Percentiles rank a stretch among this genome's conserved stretches.
Evolutionary conservation across 2,888 invertebrate genomes (phyloP).

Genomic region (Cybosia mesomella): DNA sequence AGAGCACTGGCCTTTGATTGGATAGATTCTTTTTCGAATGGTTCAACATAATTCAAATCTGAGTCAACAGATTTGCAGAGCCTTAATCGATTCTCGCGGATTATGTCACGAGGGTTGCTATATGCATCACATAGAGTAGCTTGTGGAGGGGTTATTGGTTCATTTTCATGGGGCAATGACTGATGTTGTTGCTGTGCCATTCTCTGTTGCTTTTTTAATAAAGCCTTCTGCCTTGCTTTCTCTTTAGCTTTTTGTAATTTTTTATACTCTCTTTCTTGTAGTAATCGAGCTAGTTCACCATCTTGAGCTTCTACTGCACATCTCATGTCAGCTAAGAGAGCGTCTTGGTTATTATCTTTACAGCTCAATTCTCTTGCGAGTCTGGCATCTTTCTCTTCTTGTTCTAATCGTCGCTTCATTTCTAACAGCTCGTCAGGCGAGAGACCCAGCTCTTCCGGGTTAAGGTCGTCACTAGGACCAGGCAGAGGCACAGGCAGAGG

Average conservation of each 20-base stretch:
- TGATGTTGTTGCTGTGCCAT: constrained; percentile 63
- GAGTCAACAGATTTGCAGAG: constrained; percentile 83
- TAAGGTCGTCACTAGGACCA: constrained; percentile 52
- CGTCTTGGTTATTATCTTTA: constrained; percentile 73
- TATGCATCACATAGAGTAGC: constrained; percentile 81
- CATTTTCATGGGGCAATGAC: constrained; percentile 35
- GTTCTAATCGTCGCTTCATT: constrained; percentile 75
- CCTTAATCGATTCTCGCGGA: constrained; percentile 74
- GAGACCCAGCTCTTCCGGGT: constrained; percentile 77
- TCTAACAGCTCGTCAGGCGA: constrained; percentile 77
- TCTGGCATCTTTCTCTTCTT: constrained; percentile 79
- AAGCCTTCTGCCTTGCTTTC: constrained; percentile 79
- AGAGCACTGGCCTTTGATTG: constrained; percentile 83
- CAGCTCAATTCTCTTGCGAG: constrained; percentile 77
- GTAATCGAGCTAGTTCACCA: constrained; percentile 76
- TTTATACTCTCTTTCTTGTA: constrained; percentile 82
- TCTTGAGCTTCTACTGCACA: constrained; percentile 84
- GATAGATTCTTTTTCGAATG: constrained; percentile 82
- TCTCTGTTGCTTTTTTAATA: constrained; percentile 80
- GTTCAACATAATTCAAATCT: constrained; percentile 82
- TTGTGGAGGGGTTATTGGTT: constrained; percentile 52
- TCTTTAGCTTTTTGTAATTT: constrained; percentile 82
- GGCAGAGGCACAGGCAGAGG: constrained; percentile 54
- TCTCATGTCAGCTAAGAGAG: constrained; percentile 78
- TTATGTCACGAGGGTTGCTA: constrained; percentile 80